Percentiles rank a stretch among this genome's conserved stretches.
phyloP scores from a whole-genome alignment of 1,140 invertebrate species.

The Anoplophora glabripennis region DNA sequence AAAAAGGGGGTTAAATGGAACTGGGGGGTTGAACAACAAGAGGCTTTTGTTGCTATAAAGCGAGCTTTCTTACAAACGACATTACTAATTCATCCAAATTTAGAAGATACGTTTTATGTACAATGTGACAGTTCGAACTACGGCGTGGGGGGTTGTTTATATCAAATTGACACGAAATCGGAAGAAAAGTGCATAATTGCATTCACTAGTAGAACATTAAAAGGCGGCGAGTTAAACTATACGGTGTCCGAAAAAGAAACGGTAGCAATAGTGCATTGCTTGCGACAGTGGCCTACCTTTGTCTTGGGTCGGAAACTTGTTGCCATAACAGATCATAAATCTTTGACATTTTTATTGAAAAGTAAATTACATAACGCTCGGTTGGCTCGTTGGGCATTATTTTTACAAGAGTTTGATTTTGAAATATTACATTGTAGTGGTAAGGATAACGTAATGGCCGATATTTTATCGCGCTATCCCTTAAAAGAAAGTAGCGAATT shows the following conservation, averaged over 20 bases:
- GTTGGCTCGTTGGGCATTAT: conserved; percentile 1
- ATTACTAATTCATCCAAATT: not conserved
- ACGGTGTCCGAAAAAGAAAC: not conserved
- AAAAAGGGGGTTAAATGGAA: not conserved
- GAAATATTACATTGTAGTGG: not conserved
- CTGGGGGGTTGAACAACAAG: not conserved
- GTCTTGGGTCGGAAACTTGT: not conserved
- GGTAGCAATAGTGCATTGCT: not conserved
- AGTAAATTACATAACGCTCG: not conserved
- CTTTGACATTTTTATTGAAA: not conserved
- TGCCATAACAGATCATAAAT: not conserved
- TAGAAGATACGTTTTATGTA: not conserved
- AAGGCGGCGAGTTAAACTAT: not conserved
- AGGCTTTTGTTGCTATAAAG: not conserved
- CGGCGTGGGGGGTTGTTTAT: conserved; percentile 2
- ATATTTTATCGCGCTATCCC: not conserved
- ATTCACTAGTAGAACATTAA: not conserved
- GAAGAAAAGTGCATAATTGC: not conserved
- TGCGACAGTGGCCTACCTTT: conserved; percentile 2
- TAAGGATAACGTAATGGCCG: not conserved
- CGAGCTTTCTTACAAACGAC: not conserved
- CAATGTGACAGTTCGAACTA: conserved; percentile 4
- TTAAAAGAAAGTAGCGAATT: no score
- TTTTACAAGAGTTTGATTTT: conserved; percentile 7
- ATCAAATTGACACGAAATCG: not conserved